These are phyloP conservation scores for Drosophila busckii DNA, from an alignment of 1,140 invertebrate species.

Conservation along the genomic window DNA sequence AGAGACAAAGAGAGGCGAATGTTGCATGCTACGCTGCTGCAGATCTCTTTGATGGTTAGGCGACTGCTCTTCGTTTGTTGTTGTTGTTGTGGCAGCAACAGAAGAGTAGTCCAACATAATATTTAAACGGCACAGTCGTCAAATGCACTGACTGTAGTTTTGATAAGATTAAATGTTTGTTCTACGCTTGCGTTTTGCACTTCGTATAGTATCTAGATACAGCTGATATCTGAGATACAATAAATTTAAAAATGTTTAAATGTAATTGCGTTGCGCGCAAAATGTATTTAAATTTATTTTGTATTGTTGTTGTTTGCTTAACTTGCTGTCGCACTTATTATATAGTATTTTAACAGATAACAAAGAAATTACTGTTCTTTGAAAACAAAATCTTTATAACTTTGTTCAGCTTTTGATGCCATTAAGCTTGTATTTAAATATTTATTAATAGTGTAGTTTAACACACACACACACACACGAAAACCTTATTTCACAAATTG, in stretches of 20 bases:
- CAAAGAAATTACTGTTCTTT: conserved; percentile 58
- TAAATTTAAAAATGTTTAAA: conserved; percentile 9
- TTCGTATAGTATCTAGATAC: conserved; percentile 45
- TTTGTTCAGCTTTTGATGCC: conserved; percentile 64
- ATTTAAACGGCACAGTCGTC: conserved; percentile 32
- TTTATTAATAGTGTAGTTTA: conserved; percentile 10
- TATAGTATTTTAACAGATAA: conserved; percentile 24
- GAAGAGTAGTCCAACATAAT: conserved; percentile 56
- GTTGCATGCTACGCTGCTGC: conserved; percentile 66
- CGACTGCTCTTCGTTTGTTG: conserved; percentile 5
- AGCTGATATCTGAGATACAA: conserved; percentile 50
- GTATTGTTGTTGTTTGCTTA: conserved; percentile 12
- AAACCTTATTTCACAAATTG: conserved; percentile 57
- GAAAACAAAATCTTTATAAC: conserved; percentile 69
- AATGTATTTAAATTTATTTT: conserved; percentile 11
- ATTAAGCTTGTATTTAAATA: conserved; percentile 46
- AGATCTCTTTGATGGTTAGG: conserved; percentile 10
- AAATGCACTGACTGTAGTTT: neutral
- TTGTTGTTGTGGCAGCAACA: conserved; percentile 26
- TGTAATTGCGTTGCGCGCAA: conserved; percentile 55
- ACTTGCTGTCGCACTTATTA: conserved; percentile 26
- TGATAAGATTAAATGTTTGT: neutral
- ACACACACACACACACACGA: conserved; percentile 11
- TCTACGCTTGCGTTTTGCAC: neutral
- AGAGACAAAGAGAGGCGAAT: conserved; percentile 55